Evolutionary conservation across 1,140 invertebrate species (phyloP), one percentile per base, ranked within the genome.

Genomic region (Halotydeus destructor): DNA sequence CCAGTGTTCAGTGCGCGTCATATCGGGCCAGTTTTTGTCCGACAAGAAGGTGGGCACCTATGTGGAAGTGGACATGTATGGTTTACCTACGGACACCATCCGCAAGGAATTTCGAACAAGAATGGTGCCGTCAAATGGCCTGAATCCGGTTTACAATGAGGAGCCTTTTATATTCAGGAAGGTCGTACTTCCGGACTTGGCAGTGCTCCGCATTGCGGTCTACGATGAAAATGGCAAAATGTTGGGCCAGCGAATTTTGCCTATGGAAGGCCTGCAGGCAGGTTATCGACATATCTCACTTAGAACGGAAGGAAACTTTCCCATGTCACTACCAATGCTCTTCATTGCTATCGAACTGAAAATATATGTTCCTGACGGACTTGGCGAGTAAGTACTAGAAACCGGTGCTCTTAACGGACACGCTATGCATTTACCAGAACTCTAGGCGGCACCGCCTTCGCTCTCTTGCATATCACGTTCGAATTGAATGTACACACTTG

Each of bases 51-150:
- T 75, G 32, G 89, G 91, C 6, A 98, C 94, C 2, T 99, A 97
- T 62, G 94, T 99, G 8, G 93, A 99, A 63, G 93, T 99, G 21
- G 93, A 99, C 62, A 98, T 98, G 94, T 98, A 97, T 63, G 93
- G 93, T 36, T 66, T 98, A 50, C 89, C 94, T 2, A 91, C 94
- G 0, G 94, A 99, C 63, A 99, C 93, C 22, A 98, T 99, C 52
- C 68, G 91, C 22, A 93, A 89, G 60, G 94, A 99, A 64, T 98
- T 97, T 59, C 71, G 88, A 14, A 99, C 94, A 0, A 69, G 85
- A 50, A 72, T 93, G 60, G 84, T 99, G 41, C 88, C 89, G 9
- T 78, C 76, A 38, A 99, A 99, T 58, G 93, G 93, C 19, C 67
- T 93, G 47, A 99, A 91, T 70, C 94, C 81, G 1, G 84, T 86